phyloP scores from a whole-genome alignment of 2,888 invertebrate genomes.

The Philaethria dido region DNA sequence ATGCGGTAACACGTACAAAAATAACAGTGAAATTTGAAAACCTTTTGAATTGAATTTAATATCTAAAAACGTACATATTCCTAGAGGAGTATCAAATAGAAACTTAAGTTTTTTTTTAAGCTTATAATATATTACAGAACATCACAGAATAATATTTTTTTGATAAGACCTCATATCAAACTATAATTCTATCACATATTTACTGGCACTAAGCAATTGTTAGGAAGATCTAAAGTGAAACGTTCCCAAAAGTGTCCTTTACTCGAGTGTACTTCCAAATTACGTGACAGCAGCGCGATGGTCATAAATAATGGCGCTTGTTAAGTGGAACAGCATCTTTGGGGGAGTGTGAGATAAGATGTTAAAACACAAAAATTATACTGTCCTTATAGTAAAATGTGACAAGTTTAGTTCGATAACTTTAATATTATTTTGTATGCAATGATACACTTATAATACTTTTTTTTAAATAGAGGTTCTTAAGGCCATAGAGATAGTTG shows the following conservation, averaged over 20 bases:
- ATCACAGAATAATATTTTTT: not conserved
- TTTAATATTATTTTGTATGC: too few species aligned
- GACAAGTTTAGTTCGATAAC: not conserved
- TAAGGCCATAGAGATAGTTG: too few species aligned
- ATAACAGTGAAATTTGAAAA: too few species aligned
- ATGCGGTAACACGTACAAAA: too few species aligned
- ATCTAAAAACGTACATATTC: too few species aligned
- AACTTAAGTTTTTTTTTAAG: too few species aligned
- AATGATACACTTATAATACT: too few species aligned
- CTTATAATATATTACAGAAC: not conserved
- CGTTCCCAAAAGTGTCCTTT: conserved; percentile 22
- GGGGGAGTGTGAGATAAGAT: conserved; percentile 12
- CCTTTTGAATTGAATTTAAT: too few species aligned
- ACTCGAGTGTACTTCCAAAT: conserved; percentile 23
- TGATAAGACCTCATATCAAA: not conserved
- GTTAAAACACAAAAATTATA: conserved; percentile 9
- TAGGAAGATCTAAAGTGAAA: conserved; percentile 14
- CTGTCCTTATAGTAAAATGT: not conserved
- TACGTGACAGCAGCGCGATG: conserved; percentile 26
- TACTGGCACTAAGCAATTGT: conserved; percentile 3
- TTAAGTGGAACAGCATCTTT: conserved; percentile 21
- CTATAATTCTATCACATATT: not conserved
- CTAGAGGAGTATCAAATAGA: too few species aligned
- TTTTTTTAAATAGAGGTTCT: too few species aligned
- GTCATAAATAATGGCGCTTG: conserved; percentile 21